Evolutionary conservation across 2,113 vertebrate species (phyloP).

Genomic region (Eretmochelys imbricata): DNA sequence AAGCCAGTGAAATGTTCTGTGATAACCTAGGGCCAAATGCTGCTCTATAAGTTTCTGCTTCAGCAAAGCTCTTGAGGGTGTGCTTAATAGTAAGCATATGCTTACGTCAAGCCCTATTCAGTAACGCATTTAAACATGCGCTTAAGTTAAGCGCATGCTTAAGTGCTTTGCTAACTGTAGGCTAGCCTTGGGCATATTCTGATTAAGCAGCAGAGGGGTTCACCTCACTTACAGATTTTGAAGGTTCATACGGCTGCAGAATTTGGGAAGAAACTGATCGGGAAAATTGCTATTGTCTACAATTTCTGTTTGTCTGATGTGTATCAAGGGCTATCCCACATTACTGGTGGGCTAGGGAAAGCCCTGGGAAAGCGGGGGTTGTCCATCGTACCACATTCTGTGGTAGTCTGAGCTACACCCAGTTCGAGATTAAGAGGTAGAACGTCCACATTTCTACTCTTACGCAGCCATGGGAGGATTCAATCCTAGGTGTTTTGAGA

Average conservation of each 20-base stretch:
- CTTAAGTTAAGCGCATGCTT: not conserved
- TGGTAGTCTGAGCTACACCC: not conserved
- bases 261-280: not conserved
- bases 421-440: not conserved
- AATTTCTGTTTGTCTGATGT: not conserved
- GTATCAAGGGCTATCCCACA: not conserved
- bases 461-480: not conserved
- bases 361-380: not conserved
- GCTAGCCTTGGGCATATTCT: not conserved
- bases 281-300: not conserved
- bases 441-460: not conserved
- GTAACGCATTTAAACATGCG: accelerated
- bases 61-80: not conserved
- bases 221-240: not conserved
- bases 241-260: not conserved
- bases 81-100: not conserved
- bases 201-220: not conserved
- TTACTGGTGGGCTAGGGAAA: not conserved
- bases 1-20: not conserved
- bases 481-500: not conserved
- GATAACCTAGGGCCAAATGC: not conserved
- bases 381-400: not conserved
- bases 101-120: not conserved
- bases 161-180: not conserved
- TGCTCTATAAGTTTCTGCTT: not conserved